These are phyloP conservation scores for Coremacera marginata DNA, from an alignment of 2,888 invertebrate species.

Conservation along the genomic window DNA sequence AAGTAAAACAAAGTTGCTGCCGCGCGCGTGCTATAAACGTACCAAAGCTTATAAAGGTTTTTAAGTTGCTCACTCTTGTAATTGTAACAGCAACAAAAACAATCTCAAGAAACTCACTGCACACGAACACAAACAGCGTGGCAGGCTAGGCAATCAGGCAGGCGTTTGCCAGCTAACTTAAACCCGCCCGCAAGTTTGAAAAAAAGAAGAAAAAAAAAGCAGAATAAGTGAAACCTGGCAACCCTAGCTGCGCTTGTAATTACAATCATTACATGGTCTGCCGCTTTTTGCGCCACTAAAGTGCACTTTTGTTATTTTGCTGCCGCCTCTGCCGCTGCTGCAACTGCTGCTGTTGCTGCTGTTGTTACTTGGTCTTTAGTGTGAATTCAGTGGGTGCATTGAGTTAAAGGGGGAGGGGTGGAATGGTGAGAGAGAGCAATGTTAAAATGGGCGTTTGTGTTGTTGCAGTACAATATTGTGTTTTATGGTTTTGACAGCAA, in stretches of 20 bases:
- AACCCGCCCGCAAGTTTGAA: too few relatives aligned
- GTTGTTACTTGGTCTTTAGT: too few relatives aligned
- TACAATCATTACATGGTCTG: conserved; percentile 54
- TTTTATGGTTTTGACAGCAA: too few relatives aligned
- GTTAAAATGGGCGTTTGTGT: too few relatives aligned
- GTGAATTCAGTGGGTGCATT: too few relatives aligned
- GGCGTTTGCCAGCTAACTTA: too few relatives aligned
- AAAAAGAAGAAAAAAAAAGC: neutral
- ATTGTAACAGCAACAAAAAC: neutral
- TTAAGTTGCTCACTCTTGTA: too few relatives aligned
- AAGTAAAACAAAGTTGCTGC: neutral
- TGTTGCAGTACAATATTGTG: too few relatives aligned
- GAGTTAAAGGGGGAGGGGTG: too few relatives aligned
- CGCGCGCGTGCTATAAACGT: conserved; percentile 12
- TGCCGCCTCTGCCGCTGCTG: neutral
- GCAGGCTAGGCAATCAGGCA: conserved; percentile 17
- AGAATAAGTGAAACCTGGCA: neutral
- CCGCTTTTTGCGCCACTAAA: conserved; percentile 58
- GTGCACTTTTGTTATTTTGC: conserved; percentile 61
- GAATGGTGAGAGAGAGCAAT: too few relatives aligned
- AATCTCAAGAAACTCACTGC: neutral
- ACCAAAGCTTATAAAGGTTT: neutral
- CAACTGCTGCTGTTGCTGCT: neutral
- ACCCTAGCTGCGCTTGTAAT: conserved; percentile 45
- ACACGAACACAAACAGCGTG: neutral